Conservation (phyloP, 2,888 invertebrate species). For the Agrochola litura region DNA sequence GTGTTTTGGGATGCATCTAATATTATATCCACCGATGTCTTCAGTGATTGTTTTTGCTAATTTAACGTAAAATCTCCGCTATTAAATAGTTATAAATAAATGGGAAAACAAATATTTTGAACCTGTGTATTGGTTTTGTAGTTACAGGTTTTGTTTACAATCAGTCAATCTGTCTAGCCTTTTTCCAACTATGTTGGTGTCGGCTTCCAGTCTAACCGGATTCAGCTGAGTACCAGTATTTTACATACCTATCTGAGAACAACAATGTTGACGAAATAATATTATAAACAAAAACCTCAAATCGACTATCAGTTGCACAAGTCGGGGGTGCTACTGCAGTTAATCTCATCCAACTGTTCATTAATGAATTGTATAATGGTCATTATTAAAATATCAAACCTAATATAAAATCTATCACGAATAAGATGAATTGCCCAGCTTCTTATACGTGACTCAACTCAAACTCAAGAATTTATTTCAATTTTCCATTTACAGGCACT, state of each 20-base stretch:
- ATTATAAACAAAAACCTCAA: background rate
- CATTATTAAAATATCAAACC: conserved; percentile 17
- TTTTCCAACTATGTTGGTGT: background rate
- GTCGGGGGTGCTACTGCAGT: too few relatives aligned
- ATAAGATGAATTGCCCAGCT: conserved; percentile 9
- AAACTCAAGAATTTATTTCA: too few relatives aligned
- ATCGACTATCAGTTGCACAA: too few relatives aligned
- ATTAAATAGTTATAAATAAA: background rate
- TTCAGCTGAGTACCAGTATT: background rate
- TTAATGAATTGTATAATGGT: background rate
- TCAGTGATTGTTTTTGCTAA: background rate
- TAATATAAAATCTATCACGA: background rate
- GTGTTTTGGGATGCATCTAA: too few relatives aligned
- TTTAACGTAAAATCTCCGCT: background rate
- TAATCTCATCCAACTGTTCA: background rate
- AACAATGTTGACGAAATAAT: background rate
- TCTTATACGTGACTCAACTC: too few relatives aligned
- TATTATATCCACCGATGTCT: background rate
- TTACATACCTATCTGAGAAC: too few relatives aligned
- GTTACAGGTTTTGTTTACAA: background rate
- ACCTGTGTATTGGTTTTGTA: background rate
- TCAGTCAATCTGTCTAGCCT: too few relatives aligned
- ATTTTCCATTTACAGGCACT: too few relatives aligned
- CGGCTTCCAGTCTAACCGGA: background rate
- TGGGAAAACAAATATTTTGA: background rate